These are phyloP conservation scores for Hydropsyche tenuis DNA, from an alignment of 1,140 invertebrate genomes.

Conservation along the genomic window DNA sequence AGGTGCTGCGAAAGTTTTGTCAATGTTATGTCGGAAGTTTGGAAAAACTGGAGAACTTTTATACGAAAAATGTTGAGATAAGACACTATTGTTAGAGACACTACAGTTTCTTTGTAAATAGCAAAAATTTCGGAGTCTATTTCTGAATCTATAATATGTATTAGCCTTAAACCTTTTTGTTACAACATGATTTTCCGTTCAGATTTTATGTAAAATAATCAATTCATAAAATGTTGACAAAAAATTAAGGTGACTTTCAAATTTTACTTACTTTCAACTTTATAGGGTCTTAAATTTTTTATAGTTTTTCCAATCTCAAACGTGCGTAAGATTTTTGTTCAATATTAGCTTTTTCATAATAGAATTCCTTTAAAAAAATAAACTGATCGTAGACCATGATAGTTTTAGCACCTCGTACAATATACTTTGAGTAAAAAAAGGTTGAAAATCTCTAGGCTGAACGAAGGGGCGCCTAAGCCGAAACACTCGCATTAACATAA, in stretches of 20 bases:
- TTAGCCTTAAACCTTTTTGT: too few relatives aligned
- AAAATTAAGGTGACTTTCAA: too few relatives aligned
- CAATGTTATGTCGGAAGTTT: background rate
- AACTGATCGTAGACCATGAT: too few relatives aligned
- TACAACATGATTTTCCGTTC: too few relatives aligned
- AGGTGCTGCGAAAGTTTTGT: background rate
- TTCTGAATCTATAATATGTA: too few relatives aligned
- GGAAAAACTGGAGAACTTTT: background rate
- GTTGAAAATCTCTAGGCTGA: background rate
- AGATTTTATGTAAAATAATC: too few relatives aligned
- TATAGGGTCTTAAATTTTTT: too few relatives aligned
- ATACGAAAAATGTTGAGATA: background rate
- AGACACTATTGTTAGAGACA: background rate
- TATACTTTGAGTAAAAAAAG: background rate
- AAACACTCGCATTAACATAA: slow-evolving; percentile 24
- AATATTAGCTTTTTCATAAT: background rate
- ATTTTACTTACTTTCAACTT: too few relatives aligned
- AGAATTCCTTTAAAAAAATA: background rate
- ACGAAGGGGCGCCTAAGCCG: background rate
- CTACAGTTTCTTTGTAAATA: background rate
- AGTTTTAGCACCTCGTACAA: too few relatives aligned
- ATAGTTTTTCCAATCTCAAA: too few relatives aligned
- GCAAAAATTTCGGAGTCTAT: background rate
- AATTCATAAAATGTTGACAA: too few relatives aligned
- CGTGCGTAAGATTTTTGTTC: background rate